Percentiles rank a stretch among this genome's conserved stretches.
Evolutionary conservation across 1,140 invertebrate genomes (phyloP).

Genomic region (Protaetia brevitarsis): DNA sequence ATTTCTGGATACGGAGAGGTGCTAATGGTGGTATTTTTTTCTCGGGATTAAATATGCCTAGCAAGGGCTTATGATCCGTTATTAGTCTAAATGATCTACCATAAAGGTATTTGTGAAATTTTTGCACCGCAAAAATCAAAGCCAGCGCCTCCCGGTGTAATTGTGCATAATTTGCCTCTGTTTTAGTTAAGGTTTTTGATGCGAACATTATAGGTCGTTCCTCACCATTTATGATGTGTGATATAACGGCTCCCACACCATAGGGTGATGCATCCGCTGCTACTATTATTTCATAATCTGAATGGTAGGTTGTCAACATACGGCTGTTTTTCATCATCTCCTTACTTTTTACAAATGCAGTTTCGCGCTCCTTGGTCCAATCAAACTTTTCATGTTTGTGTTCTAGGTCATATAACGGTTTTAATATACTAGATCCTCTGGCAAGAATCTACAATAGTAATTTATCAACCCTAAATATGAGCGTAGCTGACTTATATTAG

Average conservation of each 20-base stretch:
- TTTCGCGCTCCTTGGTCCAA: conserved; percentile 33
- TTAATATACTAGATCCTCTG: neutral
- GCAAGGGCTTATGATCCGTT: conserved; percentile 26
- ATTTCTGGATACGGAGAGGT: neutral
- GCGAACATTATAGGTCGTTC: neutral
- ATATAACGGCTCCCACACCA: conserved; percentile 32
- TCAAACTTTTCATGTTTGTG: conserved; percentile 30
- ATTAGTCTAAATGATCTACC: conserved; percentile 25
- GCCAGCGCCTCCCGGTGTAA: conserved; percentile 35
- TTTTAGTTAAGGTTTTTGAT: conserved; percentile 24
- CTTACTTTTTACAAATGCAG: conserved; percentile 37
- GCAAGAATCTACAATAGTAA: conserved; percentile 1
- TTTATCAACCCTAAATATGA: conserved; percentile 19
- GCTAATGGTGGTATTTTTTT: neutral
- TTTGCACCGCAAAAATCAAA: conserved; percentile 30
- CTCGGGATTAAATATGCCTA: neutral
- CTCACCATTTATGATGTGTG: neutral
- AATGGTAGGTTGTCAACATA: too few species aligned
- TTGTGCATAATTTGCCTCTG: conserved; percentile 30
- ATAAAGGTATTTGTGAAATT: conserved; percentile 31
- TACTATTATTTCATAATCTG: conserved; percentile 27
- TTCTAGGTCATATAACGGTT: conserved; percentile 24
- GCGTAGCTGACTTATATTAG: neutral
- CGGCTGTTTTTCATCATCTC: conserved; percentile 31
- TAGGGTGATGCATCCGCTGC: conserved; percentile 31